A percentile compares a stretch with the other conserved stretches of the same genome.
These are phyloP conservation scores for Choreutis nemorana DNA, from an alignment of 2,888 invertebrate species.

Conservation along the genomic window DNA sequence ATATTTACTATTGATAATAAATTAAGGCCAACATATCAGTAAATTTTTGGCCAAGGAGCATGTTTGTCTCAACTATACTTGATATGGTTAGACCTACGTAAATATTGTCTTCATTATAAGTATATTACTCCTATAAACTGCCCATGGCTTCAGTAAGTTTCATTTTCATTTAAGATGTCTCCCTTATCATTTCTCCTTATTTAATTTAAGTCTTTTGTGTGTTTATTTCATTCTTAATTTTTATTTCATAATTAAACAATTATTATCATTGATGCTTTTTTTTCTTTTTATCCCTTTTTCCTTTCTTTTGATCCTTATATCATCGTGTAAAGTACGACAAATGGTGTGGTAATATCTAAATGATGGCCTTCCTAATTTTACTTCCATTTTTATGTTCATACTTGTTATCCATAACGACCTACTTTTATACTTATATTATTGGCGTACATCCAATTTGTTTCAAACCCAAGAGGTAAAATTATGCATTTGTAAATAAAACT, in stretches of 20 bases:
- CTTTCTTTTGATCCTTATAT: conserved; percentile 26
- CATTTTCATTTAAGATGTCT: conserved; percentile 35
- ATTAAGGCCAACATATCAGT: conserved; percentile 55
- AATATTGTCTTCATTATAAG: conserved; percentile 13
- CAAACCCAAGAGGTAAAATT: conserved; percentile 39
- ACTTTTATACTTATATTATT: conserved; percentile 11
- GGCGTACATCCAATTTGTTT: conserved; percentile 21
- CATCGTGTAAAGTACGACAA: conserved; percentile 33
- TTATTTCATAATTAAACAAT: conserved; percentile 64
- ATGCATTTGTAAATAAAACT: conserved; percentile 63
- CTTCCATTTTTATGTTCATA: conserved; percentile 2
- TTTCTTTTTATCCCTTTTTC: conserved; percentile 44
- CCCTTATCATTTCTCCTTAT: conserved; percentile 41
- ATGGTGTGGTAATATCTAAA: conserved; percentile 14
- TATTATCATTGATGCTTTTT: conserved; percentile 57
- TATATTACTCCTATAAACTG: conserved; percentile 11
- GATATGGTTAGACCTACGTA: conserved; percentile 15
- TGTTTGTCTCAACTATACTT: conserved; percentile 16
- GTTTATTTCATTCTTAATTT: conserved; percentile 64
- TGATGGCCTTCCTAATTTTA: conserved; percentile 7
- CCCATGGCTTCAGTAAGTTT: conserved; percentile 19
- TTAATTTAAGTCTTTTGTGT: conserved; percentile 55
- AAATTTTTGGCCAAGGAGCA: conserved; percentile 46
- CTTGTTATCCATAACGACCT: neutral
- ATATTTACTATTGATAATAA: conserved; percentile 24